Percentiles rank a stretch among this genome's conserved stretches.
Conservation (phyloP, 2,888 invertebrate species). For the Parnassius glacialis region DNA sequence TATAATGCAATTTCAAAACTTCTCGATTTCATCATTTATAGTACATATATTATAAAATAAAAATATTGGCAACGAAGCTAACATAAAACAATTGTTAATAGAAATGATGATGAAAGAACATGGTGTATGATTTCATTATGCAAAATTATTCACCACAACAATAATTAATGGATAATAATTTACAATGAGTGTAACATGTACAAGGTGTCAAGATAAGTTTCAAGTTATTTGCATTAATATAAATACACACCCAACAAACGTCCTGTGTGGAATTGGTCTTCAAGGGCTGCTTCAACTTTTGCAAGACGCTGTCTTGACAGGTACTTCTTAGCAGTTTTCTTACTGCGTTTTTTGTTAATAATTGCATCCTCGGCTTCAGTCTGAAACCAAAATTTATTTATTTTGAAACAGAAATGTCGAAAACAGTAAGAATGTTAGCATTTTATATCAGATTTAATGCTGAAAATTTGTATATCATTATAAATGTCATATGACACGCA, state of each 20-base stretch:
- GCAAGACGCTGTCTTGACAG: constrained; percentile 94
- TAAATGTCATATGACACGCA: constrained; percentile 82
- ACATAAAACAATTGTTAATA: neutral
- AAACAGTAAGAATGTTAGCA: constrained; percentile 4
- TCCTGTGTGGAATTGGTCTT: constrained; percentile 98
- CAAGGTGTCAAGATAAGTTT: neutral
- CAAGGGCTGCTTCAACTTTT: constrained; percentile 95
- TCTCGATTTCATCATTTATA: constrained; percentile 81
- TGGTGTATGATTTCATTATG: no score
- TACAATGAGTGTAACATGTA: neutral
- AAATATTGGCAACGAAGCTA: neutral
- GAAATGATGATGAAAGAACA: neutral
- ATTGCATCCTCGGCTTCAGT: constrained; percentile 97
- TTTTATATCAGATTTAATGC: constrained; percentile 26
- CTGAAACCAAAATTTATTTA: constrained; percentile 63
- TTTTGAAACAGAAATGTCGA: neutral
- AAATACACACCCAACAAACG: constrained; percentile 90
- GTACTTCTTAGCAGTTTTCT: constrained; percentile 96
- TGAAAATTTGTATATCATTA: constrained; percentile 3
- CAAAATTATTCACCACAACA: no score
- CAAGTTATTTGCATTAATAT: neutral
- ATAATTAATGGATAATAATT: neutral
- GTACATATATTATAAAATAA: constrained; percentile 10
- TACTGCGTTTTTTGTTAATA: constrained; percentile 95
- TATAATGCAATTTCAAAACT: constrained; percentile 81